Evolutionary conservation across 2,888 invertebrate species (phyloP), one percentile per base, ranked within the genome.

Genomic region (Noctua fimbriata): DNA sequence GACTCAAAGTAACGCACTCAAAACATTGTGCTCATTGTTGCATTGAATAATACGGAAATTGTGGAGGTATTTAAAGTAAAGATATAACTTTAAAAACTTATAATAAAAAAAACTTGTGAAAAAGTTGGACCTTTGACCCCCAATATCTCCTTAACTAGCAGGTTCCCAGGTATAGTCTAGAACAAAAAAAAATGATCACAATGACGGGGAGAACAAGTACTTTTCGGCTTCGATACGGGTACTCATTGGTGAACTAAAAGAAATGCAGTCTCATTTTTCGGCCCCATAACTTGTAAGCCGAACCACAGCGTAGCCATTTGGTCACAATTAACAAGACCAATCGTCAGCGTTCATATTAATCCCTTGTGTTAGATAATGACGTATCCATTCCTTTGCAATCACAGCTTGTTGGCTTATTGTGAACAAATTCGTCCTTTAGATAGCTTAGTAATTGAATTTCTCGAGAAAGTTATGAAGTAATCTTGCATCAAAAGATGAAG

Each of bases 401-500:
- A 66, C 44, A 41, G 28, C 66, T 66, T 66, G 24, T 32, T 7
- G n/a, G 52, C 49, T n/a, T 55, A 32, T 55, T 78, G 49, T 41
- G 32, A 58, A 69, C 21, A 71, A 67, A 71, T 71, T 65, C 36
- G 1, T 49, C 65, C 73, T 78, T 70, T 60, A 18, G 65, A 71
- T 36, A 44, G 44, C 70, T 74, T 74, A 69, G 72, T 83, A 74
- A 86, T 79, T 86, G 21, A 85, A 85, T 80, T 76, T 73, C 85
- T 79, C 49, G 16, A 49, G 55, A 80, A 83, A 72, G 71, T 83
- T 86, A 74, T 83, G 55, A 72, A 85, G 76, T 79, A 85, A 85
- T 73, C 76, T 69, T 69, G 69, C 79, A 72, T 86, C 74, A 85
- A 83, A 86, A 85, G 86, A 85, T 84, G 74, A 78, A 79, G 58